These are phyloP conservation scores for Xenopus laevis DNA, from an alignment of 2,113 vertebrate species.

Conservation along the genomic window DNA sequence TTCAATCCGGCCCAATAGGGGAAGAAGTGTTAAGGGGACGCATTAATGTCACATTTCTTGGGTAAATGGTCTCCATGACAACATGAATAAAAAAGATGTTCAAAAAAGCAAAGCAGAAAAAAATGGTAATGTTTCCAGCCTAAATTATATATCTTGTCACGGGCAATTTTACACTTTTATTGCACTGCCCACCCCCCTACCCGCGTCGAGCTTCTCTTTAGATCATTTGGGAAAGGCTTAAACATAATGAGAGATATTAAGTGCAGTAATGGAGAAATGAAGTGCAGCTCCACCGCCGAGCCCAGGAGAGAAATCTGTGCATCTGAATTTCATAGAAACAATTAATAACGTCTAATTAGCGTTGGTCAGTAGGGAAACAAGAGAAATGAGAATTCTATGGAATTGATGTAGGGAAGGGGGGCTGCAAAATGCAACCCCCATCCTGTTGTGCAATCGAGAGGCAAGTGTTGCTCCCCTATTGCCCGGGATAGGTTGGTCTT, in stretches of 20 bases:
- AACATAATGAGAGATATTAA: not conserved
- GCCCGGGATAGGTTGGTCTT: no score
- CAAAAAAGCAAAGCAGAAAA: not conserved
- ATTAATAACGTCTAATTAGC: no score
- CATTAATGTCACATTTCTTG: conserved; percentile 19
- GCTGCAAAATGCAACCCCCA: no score
- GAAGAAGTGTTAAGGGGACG: not conserved
- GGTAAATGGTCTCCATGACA: conserved; percentile 20
- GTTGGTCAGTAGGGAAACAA: no score
- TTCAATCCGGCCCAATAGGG: not conserved
- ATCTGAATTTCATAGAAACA: no score
- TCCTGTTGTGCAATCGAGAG: no score
- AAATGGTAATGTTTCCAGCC: conserved; percentile 21
- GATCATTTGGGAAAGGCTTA: conserved; percentile 13
- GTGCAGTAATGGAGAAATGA: conserved; percentile 22
- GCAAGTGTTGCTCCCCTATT: no score
- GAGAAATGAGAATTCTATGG: no score
- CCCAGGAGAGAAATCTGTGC: no score
- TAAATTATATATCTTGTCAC: conserved; percentile 42
- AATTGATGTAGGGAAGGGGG: no score
- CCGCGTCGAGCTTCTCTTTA: not conserved
- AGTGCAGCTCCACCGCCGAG: not conserved
- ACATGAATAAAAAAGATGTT: conserved; percentile 29
- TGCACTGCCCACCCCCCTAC: not conserved
- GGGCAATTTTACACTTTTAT: conserved; percentile 22